Conservation (phyloP, 2,888 invertebrate genomes). For the Melipona bicolor region DNA sequence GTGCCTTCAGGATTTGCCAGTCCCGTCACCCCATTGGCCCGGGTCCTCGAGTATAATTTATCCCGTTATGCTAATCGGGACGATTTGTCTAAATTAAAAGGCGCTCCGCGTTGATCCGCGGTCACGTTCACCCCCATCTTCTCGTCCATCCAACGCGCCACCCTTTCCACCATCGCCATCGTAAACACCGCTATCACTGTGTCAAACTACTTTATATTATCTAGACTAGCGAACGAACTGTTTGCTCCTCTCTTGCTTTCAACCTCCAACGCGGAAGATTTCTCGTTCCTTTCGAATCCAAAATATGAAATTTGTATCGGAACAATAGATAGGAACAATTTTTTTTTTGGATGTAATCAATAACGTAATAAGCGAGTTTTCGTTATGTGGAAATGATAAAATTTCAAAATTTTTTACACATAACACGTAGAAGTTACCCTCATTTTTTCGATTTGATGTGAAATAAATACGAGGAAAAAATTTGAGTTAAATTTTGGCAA, state of each 20-base stretch:
- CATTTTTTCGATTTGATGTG: no score
- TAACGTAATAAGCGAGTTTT: no score
- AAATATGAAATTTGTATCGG: no score
- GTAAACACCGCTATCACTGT: slow-evolving; percentile 52
- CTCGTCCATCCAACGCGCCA: slow-evolving; percentile 49
- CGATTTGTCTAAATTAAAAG: slow-evolving; percentile 85
- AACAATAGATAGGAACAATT: no score
- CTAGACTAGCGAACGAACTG: background rate
- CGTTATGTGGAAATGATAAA: no score
- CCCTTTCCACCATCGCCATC: slow-evolving; percentile 31
- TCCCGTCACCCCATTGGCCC: slow-evolving; percentile 77
- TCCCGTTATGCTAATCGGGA: slow-evolving; percentile 84
- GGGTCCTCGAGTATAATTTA: slow-evolving; percentile 81
- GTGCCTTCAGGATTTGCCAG: slow-evolving; percentile 51
- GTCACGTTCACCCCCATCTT: slow-evolving; percentile 69
- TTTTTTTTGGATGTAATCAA: no score
- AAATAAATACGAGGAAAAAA: no score
- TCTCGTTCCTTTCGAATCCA: background rate
- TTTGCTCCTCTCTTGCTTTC: background rate
- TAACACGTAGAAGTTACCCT: no score
- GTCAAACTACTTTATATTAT: slow-evolving; percentile 11
- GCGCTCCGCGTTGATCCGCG: slow-evolving; percentile 74
- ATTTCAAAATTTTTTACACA: no score
- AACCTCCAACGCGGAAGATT: background rate
- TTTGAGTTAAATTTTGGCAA: no score